Percentiles rank a stretch among this genome's conserved stretches.
phyloP scores from a whole-genome alignment of 2,113 vertebrate genomes.

The Mus musculus region GRCm39 chr9:96255501-96256000 shows the following conservation, averaged over 20 bases:
- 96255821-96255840: not conserved
- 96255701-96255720: not conserved
- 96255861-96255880: not conserved
- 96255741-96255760: not conserved
- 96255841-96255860: not conserved
- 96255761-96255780: not conserved
- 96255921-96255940: too few species aligned
- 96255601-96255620: too few species aligned
- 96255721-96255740: not conserved
- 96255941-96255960: too few species aligned
- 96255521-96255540: not conserved
- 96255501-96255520: too few species aligned
- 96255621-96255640: too few species aligned
- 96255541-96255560: not conserved
- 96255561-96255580: not conserved
- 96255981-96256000: not conserved
- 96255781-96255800: not conserved
- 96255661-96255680: too few species aligned
- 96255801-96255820: not conserved
- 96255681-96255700: too few species aligned
- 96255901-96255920: too few species aligned
- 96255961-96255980: too few species aligned
- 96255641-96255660: too few species aligned
- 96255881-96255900: too few species aligned
- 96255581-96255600: too few species aligned